Evolutionary conservation across 2,888 invertebrate species (phyloP).

Genomic region (Celastrina argiolus): DNA sequence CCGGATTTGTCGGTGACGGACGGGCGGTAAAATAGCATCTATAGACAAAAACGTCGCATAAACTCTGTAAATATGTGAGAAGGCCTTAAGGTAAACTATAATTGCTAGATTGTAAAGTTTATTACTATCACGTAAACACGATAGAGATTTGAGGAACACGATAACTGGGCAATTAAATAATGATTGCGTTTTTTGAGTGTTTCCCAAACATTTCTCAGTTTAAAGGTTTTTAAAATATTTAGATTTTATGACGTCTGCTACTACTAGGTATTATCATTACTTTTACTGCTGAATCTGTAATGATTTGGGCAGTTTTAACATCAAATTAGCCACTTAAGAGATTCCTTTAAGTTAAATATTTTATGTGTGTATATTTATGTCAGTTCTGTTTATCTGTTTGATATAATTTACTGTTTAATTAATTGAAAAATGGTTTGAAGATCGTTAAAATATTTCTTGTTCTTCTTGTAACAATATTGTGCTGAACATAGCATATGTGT

Average conservation of each 20-base stretch:
- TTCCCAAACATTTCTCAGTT: conserved; percentile 11
- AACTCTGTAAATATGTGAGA: not conserved
- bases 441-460: not conserved
- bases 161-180: conserved; percentile 2
- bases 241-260: not conserved
- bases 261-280: not conserved
- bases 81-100: not conserved
- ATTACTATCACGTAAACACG: not conserved
- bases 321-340: not conserved
- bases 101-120: conserved; percentile 3
- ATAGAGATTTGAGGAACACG: not conserved
- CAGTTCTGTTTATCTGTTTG: not conserved
- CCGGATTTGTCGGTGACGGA: too few relatives aligned
- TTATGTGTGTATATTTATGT: not conserved
- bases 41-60: not conserved
- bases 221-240: conserved; percentile 4
- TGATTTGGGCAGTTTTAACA: not conserved
- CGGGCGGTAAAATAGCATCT: too few relatives aligned
- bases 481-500: too few relatives aligned
- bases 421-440: not conserved
- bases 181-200: conserved; percentile 8
- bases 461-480: too few relatives aligned
- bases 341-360: conserved; percentile 7
- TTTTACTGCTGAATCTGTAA: not conserved
- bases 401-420: not conserved